Evolutionary conservation across 2,113 vertebrate species (phyloP).

Genomic region (Colinus virginianus): DNA sequence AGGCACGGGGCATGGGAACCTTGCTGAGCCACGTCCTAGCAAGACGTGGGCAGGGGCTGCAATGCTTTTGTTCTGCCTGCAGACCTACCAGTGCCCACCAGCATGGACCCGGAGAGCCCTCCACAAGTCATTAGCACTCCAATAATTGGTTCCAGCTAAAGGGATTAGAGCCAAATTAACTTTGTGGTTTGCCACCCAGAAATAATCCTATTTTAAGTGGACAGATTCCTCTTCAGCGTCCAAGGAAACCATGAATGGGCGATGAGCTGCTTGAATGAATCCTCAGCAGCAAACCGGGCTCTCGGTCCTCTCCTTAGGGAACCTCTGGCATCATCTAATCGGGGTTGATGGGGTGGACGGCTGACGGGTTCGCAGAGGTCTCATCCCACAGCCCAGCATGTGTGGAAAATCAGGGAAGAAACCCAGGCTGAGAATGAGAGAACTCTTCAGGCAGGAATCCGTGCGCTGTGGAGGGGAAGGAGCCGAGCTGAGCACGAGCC

Average conservation of each 20-base stretch:
- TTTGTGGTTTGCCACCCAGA: conserved; percentile 73
- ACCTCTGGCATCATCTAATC: accelerated
- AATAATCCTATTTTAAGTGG: conserved; percentile 71
- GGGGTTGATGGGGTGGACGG: neutral
- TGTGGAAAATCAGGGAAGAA: neutral
- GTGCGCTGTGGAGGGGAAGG: neutral
- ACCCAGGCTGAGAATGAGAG: neutral
- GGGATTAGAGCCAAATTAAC: conserved; percentile 76
- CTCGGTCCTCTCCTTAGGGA: accelerated
- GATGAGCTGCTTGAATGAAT: accelerated
- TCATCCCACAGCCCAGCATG: neutral
- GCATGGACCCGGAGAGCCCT: neutral
- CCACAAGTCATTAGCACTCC: conserved; percentile 59
- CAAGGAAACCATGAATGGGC: neutral
- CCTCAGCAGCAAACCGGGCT: accelerated
- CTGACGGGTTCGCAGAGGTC: accelerated
- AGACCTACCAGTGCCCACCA: neutral
- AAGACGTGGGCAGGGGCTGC: neutral
- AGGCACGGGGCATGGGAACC: neutral
- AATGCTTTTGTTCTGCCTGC: neutral
- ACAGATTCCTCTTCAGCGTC: conserved; percentile 27
- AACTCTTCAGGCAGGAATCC: accelerated
- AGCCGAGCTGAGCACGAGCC: accelerated
- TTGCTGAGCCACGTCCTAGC: neutral
- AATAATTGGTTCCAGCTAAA: conserved; percentile 76